phyloP scores from a whole-genome alignment of 2,888 invertebrate genomes.

The Platerodrilus igneus region DNA sequence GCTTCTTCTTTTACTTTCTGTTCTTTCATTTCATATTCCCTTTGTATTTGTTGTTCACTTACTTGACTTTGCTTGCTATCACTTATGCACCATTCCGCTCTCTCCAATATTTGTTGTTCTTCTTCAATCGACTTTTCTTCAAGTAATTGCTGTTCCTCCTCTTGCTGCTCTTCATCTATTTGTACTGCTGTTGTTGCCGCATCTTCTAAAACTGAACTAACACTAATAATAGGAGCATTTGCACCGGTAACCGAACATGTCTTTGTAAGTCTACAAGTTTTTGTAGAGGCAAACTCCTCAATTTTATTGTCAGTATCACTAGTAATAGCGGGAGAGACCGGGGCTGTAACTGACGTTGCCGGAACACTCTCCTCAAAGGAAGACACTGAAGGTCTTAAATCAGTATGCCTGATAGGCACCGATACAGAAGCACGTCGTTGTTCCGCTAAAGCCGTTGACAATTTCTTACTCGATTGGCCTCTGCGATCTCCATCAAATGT shows the following conservation, averaged over 20 bases:
- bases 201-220: constrained; percentile 67
- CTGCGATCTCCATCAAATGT: constrained; percentile 58
- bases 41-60: too few species aligned
- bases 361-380: constrained; percentile 50
- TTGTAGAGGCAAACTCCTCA: constrained; percentile 36
- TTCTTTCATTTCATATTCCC: constrained; percentile 21
- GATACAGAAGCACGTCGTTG: constrained; percentile 47
- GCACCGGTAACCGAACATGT: constrained; percentile 45
- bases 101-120: too few species aligned
- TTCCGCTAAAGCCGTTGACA: constrained; percentile 42
- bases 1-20: constrained; percentile 28
- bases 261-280: constrained; percentile 46
- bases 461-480: constrained; percentile 36
- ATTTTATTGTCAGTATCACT: constrained; percentile 43
- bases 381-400: constrained; percentile 43
- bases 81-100: constrained; percentile 5
- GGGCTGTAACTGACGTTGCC: constrained; percentile 25
- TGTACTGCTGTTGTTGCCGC: too few species aligned
- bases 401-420: constrained; percentile 37
- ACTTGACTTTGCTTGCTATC: constrained; percentile 15
- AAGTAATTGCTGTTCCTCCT: too few species aligned
- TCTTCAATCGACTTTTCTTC: too few species aligned
- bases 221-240: constrained; percentile 62
- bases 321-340: constrained; percentile 29
- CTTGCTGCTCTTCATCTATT: too few species aligned